Evolutionary conservation across 1,140 invertebrate species (phyloP), one percentile per base, ranked within the genome.

Genomic region (Acromyrmex charruanus): DNA sequence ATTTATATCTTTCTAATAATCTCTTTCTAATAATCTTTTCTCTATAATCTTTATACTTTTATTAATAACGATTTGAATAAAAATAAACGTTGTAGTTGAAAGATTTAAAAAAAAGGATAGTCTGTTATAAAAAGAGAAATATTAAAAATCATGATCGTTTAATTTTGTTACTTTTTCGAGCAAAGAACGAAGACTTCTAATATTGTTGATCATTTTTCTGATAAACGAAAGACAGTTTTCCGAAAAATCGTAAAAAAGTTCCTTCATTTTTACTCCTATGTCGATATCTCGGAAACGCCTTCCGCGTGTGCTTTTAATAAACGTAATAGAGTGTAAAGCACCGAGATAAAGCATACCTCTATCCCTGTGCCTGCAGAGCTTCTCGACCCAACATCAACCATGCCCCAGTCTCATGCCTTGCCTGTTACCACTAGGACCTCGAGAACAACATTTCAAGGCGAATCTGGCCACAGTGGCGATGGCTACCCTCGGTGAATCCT

Each of bases 281-380:
- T 69, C 77, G 65, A 55, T 28, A 51, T n/a, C 81, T 88, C 63
- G 72, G 53, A 79, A 77, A 65, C 61, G 35, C 86, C 77, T 82
- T 87, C 68, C 77, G 44, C 72, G 16, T 75, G 39, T 87, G 85
- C 88, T 90, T 92, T 92, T 91, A 90, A 90, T 91, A 91, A 91
- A 93, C 92, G 92, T 93, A 92, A 93, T 92, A 90, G 90, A 91
- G 92, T 92, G 90, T 92, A 92, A 91, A 92, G 88, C 90, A 87
- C 65, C 61, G 88, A 93, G 92, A 93, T 94, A 94, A 94, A 92
- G 88, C 92, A 92, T 91, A 90, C 85, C 87, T 86, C 82, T 85
- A 90, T 81, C 66, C 79, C 72, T 77, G 69, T 77, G 16, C 66
- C 39, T 44, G 39, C 21, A 18, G 35, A 51, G 53, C 69, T 91